Evolutionary conservation across 2,113 vertebrate genomes (phyloP), one percentile per base, ranked within the genome.

Genomic region (Lagenorhynchus albirostris): DNA sequence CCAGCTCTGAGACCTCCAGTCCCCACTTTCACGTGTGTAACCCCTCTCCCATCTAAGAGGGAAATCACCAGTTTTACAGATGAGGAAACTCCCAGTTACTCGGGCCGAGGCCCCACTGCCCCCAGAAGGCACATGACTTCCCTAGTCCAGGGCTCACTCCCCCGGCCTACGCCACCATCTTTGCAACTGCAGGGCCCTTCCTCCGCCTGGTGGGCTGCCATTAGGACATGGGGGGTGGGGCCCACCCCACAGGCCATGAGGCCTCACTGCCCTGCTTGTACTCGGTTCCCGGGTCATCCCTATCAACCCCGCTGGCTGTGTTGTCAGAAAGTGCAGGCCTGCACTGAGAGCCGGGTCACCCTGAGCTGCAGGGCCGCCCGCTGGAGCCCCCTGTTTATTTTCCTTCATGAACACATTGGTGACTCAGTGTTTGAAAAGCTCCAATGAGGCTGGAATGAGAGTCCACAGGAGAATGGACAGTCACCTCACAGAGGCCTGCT

Each of bases 381-480:
- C 98, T 94, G 97, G 97, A 79, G 97, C 90, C 62, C 96, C 96
- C 60, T 99, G 98, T 99, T 99, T 99, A 99, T 99, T 99, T 99
- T 99, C 97, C 97, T 99, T 99, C 98, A 98, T 98, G 97, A 98
- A 95, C 98, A 98, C 98, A 97, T 92, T 96, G 98, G 98, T 98
- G 98, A 98, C 98, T 98, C 38, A 95, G 95, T 98, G 97, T 98
- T 98, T 99, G 97, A 98, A 98, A 98, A 99, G 97, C 95, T 98
- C 98, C 98, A 98, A 96, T 87, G 91, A 97, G 95, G 77, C 98
- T 98, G 98, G 98, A 98, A 98, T 97, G 97, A 98, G 97, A 94
- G 95, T 97, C 96, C 71, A 80, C 98, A 98, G 98, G 98, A 98
- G 98, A 98, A 97, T 97, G 98, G 97, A 97, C 65, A 4, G 98